phyloP scores from a whole-genome alignment of 1,140 invertebrate species.

The Macrobrachium rosenbergii region DNA sequence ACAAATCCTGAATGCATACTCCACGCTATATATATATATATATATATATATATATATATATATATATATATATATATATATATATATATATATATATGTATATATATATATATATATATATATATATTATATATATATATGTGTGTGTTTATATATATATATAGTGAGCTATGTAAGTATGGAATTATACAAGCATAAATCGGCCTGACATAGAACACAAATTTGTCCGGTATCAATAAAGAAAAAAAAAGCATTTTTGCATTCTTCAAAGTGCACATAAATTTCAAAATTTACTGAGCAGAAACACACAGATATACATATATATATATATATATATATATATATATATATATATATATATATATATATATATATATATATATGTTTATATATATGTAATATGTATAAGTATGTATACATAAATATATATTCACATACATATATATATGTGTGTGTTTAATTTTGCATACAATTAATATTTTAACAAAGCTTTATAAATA shows the following conservation, averaged over 20 bases:
- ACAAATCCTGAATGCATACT: no score
- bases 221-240: no score
- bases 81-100: conserved; percentile 22
- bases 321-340: conserved; percentile 25
- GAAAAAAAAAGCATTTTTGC: no score
- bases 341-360: conserved; percentile 28
- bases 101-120: conserved; percentile 25
- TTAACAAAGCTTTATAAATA: no score
- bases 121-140: conserved; percentile 26
- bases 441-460: neutral
- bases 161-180: conserved; percentile 27
- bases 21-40: no score
- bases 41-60: no score
- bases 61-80: no score
- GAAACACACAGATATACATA: conserved; percentile 3
- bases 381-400: conserved; percentile 27
- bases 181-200: no score
- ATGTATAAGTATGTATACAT: conserved; percentile 29
- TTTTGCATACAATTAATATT: no score
- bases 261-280: no score
- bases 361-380: conserved; percentile 27
- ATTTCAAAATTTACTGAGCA: no score
- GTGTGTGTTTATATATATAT: conserved; percentile 36
- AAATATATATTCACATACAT: conserved; percentile 9
- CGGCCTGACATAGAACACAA: no score